Evolutionary conservation across 2,888 invertebrate genomes (phyloP).

Genomic region (Glaucopsyche alexis): DNA sequence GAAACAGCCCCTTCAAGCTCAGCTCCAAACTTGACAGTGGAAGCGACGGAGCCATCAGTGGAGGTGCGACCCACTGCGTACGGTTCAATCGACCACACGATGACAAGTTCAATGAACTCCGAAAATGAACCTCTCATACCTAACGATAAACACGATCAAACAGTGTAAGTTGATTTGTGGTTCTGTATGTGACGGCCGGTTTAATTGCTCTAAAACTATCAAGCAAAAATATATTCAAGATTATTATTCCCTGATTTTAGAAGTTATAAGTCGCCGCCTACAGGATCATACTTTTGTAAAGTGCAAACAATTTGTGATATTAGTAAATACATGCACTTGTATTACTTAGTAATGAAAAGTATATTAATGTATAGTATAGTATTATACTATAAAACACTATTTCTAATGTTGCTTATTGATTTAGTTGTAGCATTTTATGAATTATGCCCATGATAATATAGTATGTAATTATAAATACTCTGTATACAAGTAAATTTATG

Average conservation of each 20-base stretch:
- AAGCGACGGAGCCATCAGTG: constrained; percentile 51
- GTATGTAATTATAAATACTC: background rate
- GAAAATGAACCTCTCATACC: constrained; percentile 61
- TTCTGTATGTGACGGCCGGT: background rate
- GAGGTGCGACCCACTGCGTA: constrained; percentile 62
- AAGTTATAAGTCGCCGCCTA: background rate
- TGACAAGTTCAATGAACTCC: constrained; percentile 48
- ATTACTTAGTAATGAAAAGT: background rate
- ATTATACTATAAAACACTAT: background rate
- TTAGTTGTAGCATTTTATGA: constrained; percentile 4
- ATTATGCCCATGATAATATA: background rate
- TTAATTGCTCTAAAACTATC: background rate
- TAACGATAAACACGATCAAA: constrained; percentile 49
- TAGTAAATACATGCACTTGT: constrained; percentile 16
- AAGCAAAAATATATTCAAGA: background rate
- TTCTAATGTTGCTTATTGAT: background rate
- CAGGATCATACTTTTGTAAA: background rate
- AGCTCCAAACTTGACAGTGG: constrained; percentile 58
- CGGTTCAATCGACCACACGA: constrained; percentile 64
- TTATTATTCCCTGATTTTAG: background rate
- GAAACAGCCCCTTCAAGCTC: constrained; percentile 62
- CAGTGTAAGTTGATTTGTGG: constrained; percentile 47
- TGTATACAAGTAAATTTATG: background rate
- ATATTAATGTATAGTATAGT: constrained; percentile 15
- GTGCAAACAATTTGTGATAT: constrained; percentile 27